Percentiles rank a stretch among this genome's conserved stretches.
Conservation (phyloP, 2,797 vertebrate genomes). For the Propithecus deckenii region DNA sequence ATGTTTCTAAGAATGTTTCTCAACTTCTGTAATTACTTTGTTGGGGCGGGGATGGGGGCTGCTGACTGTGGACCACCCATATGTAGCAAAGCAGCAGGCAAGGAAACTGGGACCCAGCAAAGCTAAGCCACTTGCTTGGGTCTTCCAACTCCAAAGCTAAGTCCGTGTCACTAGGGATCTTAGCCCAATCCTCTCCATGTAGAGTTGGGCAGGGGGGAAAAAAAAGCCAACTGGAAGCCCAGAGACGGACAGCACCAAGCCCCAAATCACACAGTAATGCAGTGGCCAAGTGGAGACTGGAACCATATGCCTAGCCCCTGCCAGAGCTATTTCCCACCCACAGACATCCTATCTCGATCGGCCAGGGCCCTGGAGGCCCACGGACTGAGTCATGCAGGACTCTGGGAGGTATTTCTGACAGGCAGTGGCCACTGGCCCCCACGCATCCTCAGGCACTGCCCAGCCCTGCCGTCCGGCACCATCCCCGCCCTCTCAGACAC, state of each 20-base stretch:
- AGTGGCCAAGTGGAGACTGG: background rate
- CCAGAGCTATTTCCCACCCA: background rate
- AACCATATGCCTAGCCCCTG: no score
- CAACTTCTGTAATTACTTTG: background rate
- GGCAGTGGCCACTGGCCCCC: background rate
- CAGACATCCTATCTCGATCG: background rate
- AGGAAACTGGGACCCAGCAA: background rate
- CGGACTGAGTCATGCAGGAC: slow-evolving; percentile 29
- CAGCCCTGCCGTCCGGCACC: background rate
- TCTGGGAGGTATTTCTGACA: slow-evolving; percentile 26
- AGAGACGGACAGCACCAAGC: background rate
- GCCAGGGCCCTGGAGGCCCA: background rate
- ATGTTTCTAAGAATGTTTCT: background rate
- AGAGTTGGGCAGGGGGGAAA: background rate
- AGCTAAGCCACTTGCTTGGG: background rate
- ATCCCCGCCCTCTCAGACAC: background rate
- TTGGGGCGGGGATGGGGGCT: no score
- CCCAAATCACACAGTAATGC: background rate
- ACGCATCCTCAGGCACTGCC: background rate
- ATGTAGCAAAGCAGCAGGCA: background rate
- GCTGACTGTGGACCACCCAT: no score
- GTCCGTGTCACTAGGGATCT: rapidly evolving
- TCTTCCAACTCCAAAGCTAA: background rate
- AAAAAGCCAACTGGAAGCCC: background rate
- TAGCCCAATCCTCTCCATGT: background rate